A percentile compares a stretch with the other conserved stretches of the same genome.
Conservation (phyloP, 2,888 invertebrate genomes). For the Stenodema calcarata region DNA sequence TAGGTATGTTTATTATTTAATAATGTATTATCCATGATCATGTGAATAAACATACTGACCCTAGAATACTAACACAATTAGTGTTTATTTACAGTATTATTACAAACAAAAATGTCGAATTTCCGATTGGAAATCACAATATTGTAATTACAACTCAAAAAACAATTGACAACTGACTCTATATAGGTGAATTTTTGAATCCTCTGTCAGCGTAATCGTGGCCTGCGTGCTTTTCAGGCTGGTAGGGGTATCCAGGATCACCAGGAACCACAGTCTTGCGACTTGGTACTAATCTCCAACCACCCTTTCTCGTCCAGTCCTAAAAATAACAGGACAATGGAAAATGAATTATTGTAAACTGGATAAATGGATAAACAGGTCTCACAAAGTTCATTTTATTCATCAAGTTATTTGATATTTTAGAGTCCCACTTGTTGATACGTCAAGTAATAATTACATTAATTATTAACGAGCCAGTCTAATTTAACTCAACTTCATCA, state of each 20-base stretch:
- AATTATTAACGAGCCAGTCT: too few species aligned
- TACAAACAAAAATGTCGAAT: background rate
- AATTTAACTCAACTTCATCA: too few species aligned
- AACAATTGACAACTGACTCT: background rate
- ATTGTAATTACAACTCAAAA: background rate
- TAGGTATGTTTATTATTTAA: too few species aligned
- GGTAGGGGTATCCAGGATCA: slow-evolving; percentile 73
- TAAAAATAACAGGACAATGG: slow-evolving; percentile 59
- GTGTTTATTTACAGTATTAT: background rate
- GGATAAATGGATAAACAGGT: background rate
- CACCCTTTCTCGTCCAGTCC: slow-evolving; percentile 81
- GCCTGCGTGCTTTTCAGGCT: slow-evolving; percentile 67
- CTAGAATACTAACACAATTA: background rate
- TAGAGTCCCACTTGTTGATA: too few species aligned
- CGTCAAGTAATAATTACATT: too few species aligned
- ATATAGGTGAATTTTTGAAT: slow-evolving; percentile 71
- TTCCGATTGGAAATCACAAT: background rate
- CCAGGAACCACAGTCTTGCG: slow-evolving; percentile 71
- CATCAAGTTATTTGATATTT: too few species aligned
- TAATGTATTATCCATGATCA: too few species aligned
- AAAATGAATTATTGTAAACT: slow-evolving; percentile 3
- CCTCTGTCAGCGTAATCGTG: slow-evolving; percentile 75
- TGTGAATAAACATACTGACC: background rate
- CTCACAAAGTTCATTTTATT: too few species aligned
- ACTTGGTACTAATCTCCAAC: slow-evolving; percentile 71